Evolutionary conservation across 2,888 invertebrate genomes (phyloP), one percentile per base, ranked within the genome.

Genomic region (Acleris holmiana): DNA sequence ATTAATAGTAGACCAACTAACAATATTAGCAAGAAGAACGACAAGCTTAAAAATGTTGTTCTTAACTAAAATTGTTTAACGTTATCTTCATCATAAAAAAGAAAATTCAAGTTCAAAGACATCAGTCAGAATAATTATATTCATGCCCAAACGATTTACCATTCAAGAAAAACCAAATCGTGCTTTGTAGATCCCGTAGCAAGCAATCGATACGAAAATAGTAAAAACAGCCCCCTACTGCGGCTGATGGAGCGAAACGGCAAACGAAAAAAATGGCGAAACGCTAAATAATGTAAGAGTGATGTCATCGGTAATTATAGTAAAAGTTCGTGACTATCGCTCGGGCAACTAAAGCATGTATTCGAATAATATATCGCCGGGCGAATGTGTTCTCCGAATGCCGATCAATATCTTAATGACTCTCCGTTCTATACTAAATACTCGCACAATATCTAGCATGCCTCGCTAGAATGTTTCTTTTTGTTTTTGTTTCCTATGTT

Each of bases 241-340:
- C 61, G 82, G 35, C 66, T 75, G 72, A 51, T 73, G 67, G 75
- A 77, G 77, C 80, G 76, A 64, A 72, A 68, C 82, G 75, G 68
- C 67, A 64, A 67, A 67, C 71, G 73, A 74, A 74, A 73, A 73
- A 77, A 80, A 74, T 75, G 73, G 70, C 71, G 68, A 71, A 65
- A 71, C 69, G 67, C 69, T 69, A 67, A 68, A 72, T 73, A 74
- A 74, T 73, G 75, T 74, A 69, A 71, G 71, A 71, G 75, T 84
- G 82, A 80, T 78, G 81, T 84, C 82, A 82, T 69, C 70, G 70
- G 73, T 80, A 77, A 80, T 79, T 78, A 77, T 75, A 73, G 77
- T 78, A 82, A 82, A 78, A 76, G 78, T 76, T 79, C 81, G 80
- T 81, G 80, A 78, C 76, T 62, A 66, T 72, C 71, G 72, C 73